Evolutionary conservation across 2,888 invertebrate genomes (phyloP).

Genomic region (Tenthredo mesomela): DNA sequence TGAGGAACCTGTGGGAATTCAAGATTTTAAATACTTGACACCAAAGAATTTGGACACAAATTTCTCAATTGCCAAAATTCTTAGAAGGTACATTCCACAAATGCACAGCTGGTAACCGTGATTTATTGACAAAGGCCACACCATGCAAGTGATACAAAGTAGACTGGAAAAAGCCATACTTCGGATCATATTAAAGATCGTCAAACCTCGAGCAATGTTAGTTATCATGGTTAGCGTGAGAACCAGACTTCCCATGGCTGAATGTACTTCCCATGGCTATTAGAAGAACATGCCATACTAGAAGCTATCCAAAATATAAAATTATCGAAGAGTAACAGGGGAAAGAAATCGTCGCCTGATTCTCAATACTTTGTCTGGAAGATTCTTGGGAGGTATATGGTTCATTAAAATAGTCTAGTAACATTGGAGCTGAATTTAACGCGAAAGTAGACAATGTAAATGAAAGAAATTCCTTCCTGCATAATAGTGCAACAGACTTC

Average conservation of each 20-base stretch:
- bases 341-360: neutral
- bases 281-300: slow-evolving; percentile 73
- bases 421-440: neutral
- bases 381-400: neutral
- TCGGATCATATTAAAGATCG: neutral
- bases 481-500: neutral
- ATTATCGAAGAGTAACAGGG: neutral
- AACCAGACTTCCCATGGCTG: neutral
- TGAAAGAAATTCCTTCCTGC: neutral
- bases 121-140: neutral
- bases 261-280: slow-evolving; percentile 71
- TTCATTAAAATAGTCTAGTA: neutral
- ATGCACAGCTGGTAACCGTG: neutral
- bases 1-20: neutral
- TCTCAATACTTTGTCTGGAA: neutral
- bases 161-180: neutral
- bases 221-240: neutral
- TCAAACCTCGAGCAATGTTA: neutral
- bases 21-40: neutral
- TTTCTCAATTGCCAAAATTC: neutral
- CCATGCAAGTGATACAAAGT: neutral
- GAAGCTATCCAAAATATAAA: slow-evolving; percentile 63
- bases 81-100: neutral
- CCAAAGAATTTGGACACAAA: neutral
- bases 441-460: neutral